Evolutionary conservation across 2,797 vertebrate species (phyloP), one percentile per base, ranked within the genome.

Genomic region (Clarias fuscus): DNA sequence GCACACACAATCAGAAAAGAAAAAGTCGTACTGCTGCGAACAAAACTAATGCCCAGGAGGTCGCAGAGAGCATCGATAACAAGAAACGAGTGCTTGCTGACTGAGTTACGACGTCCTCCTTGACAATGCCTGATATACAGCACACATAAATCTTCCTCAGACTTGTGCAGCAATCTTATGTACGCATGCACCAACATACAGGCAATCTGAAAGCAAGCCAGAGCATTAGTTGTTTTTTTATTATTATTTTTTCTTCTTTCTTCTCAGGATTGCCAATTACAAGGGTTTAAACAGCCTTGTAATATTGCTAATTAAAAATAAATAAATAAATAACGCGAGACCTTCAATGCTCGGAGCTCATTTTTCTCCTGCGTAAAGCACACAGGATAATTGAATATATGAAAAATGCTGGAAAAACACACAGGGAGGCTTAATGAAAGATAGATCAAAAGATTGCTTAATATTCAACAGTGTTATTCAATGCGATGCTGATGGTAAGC

Each of bases 361-460:
- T 90, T 90, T 91, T 91, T 87, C 93, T 91, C 91, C n/a, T 86
- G 93, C 91, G 91, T 79, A 84, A 65, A 88, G 84, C 59, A 84
- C 71, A 83, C 22, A 56, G 56, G 40, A 77, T 83, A 84, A 88
- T 84, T 92, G 92, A 90, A 92, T 92, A 92, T 92, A 89, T 33
- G 22, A 86, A 86, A 5, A 71, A 92, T 89, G 88, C 89, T 84
- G 88, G 89, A 89, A 86, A 89, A 87, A 89, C 90, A 91, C 92
- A 91, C 78, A 84, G 90, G 91, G 88, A 91, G 90, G 73, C 90
- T 91, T 92, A 91, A 94, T 93, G 92, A 93, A 94, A 90, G 89
- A n/a, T 85, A 95, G 92, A 95, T 95, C 91, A 94, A 94, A 93
- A 93, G 92, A 94, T 92, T 87, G 87, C 90, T 94, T 93, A 91